Percentiles rank a stretch among this genome's conserved stretches.
phyloP scores from a whole-genome alignment of 2,797 vertebrate species.

The Rhabdophis nuchalis region DNA sequence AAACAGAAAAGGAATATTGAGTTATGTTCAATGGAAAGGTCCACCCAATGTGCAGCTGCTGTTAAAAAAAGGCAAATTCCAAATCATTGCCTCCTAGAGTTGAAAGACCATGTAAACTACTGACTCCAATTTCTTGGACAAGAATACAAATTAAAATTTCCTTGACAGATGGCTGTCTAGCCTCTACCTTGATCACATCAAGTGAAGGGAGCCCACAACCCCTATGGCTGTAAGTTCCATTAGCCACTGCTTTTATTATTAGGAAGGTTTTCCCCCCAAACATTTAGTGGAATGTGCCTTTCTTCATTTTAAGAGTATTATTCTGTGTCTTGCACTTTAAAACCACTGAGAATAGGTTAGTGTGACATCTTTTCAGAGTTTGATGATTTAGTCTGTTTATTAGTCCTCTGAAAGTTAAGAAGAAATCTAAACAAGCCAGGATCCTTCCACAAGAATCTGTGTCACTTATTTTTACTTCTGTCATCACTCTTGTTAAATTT shows the following conservation, averaged over 20 bases:
- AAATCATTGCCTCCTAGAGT: neutral
- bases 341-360: neutral
- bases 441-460: neutral
- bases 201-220: neutral
- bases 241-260: neutral
- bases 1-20: neutral
- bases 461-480: neutral
- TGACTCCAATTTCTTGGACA: neutral
- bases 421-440: neutral
- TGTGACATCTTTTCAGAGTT: neutral
- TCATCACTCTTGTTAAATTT: neutral
- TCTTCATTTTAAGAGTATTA: neutral
- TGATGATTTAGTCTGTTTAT: neutral
- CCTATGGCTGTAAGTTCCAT: neutral
- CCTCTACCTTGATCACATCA: neutral
- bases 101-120: neutral
- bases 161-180: neutral
- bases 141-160: neutral
- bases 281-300: neutral
- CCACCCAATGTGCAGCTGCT: neutral
- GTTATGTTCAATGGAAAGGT: neutral
- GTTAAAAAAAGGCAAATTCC: neutral
- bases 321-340: neutral
- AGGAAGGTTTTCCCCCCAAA: neutral
- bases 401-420: neutral